Evolutionary conservation across 2,113 vertebrate genomes (phyloP), one percentile per base, ranked within the genome.

Genomic region (Pangasianodon hypophthalmus): DNA sequence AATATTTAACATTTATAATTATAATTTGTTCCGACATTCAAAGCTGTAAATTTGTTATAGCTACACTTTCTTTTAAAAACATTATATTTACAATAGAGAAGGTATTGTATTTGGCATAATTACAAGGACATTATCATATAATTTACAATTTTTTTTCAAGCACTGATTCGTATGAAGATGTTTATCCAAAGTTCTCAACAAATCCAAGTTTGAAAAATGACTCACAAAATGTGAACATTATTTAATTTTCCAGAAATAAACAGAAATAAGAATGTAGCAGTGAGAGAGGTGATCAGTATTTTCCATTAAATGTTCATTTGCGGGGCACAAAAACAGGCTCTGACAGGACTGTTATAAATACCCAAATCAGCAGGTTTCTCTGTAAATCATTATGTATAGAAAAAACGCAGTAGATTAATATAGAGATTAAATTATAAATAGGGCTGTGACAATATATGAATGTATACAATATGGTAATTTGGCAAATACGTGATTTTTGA

Each of bases 1-100:
- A 98, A 98, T 97, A 98, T 98, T 97, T 96, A 96, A 98, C 97
- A 99, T 98, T 98, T 98, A 98, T 97, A 95, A 95, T 96, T 95
- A 95, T 98, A 97, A 97, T 99, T 97, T 97, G 96, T 95, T 98
- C 96, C 96, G 97, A 99, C 98, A 99, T 99, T 99, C 98, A 98
- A 98, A 98, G 97, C 95, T 98, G 97, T 97, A 98, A 98, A 98
- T 97, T 97, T 97, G 98, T 98, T 98, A 98, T 99, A 98, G 98
- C 97, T 98, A 98, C 97, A 98, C 97, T 97, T 98, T 87, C 79
- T 97, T 97, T 99, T 98, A 99, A 99, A 99, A 99, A 98, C 97
- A 98, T 96, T 95, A 62, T 99, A 99, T 99, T 96, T 99, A 99
- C 98, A 99, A 97, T 98, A 98, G 97, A 98, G 97, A 98, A 97